Evolutionary conservation across 2,888 invertebrate genomes (phyloP).

Genomic region (Bembecia ichneumoniformis): DNA sequence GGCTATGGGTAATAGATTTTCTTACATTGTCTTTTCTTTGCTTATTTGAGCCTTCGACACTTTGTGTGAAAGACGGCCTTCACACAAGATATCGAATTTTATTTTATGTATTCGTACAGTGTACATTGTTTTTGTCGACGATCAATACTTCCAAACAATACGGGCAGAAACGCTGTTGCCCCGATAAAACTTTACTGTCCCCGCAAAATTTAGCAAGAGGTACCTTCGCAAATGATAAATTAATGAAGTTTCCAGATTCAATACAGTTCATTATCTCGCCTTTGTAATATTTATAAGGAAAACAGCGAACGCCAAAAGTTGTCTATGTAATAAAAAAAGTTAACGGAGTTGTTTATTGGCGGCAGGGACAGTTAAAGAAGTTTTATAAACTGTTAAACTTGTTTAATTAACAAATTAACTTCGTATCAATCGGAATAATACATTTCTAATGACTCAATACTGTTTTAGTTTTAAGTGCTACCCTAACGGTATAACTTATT

Average conservation of each 20-base stretch:
- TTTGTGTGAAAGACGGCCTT: too few species aligned
- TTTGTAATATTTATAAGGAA: slow-evolving; percentile 21
- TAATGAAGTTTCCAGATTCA: slow-evolving; percentile 50
- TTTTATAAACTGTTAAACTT: too few species aligned
- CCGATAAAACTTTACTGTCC: slow-evolving; percentile 35
- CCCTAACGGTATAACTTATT: too few species aligned
- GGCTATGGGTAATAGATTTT: too few species aligned
- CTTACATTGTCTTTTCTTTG: too few species aligned
- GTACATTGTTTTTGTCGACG: slow-evolving; percentile 9
- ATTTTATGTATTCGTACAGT: slow-evolving; percentile 7
- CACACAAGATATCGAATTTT: not conserved
- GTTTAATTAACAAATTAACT: too few species aligned
- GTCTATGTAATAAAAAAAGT: not conserved
- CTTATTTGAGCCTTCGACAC: too few species aligned
- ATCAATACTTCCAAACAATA: slow-evolving; percentile 27
- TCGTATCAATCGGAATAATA: too few species aligned
- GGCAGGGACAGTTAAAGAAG: too few species aligned
- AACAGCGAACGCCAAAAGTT: slow-evolving; percentile 5
- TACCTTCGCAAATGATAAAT: slow-evolving; percentile 52
- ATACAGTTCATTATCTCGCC: slow-evolving; percentile 39
- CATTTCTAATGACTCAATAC: too few species aligned
- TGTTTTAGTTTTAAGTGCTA: too few species aligned
- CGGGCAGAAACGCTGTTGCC: slow-evolving; percentile 17
- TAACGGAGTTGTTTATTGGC: not conserved
- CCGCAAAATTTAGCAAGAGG: slow-evolving; percentile 36